phyloP scores from a whole-genome alignment of 2,888 invertebrate species.

The Leuctra nigra region DNA sequence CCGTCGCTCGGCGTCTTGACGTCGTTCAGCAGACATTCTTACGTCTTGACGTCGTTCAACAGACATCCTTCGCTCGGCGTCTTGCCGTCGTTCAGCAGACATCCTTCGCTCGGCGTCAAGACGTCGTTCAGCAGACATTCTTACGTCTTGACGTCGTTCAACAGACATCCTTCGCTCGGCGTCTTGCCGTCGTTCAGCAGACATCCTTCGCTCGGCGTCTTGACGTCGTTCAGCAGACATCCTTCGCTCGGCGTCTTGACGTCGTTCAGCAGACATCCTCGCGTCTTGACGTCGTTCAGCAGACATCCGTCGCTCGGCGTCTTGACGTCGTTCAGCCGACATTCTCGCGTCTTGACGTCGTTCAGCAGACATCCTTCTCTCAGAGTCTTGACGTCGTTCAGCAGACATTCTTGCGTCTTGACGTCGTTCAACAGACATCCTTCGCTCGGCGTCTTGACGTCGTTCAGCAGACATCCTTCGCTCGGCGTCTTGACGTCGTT shows the following conservation, averaged over 20 bases:
- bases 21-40: background rate
- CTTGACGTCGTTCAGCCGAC: background rate
- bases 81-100: background rate
- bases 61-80: background rate
- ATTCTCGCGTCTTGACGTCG: background rate
- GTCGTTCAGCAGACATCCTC: background rate
- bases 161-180: background rate
- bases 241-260: background rate
- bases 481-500: background rate
- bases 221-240: background rate
- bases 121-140: background rate
- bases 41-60: background rate
- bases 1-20: background rate
- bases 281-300: conserved; percentile 6
- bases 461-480: background rate
- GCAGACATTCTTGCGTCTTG: background rate
- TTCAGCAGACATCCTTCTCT: background rate
- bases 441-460: background rate
- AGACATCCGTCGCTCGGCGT: background rate
- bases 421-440: background rate
- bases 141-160: background rate
- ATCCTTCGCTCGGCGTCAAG: background rate
- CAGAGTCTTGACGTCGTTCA: background rate
- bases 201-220: background rate
- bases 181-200: background rate